These are phyloP conservation scores for Ramphastos sulfuratus DNA, from an alignment of 2,113 vertebrate genomes.

Conservation along the genomic window DNA sequence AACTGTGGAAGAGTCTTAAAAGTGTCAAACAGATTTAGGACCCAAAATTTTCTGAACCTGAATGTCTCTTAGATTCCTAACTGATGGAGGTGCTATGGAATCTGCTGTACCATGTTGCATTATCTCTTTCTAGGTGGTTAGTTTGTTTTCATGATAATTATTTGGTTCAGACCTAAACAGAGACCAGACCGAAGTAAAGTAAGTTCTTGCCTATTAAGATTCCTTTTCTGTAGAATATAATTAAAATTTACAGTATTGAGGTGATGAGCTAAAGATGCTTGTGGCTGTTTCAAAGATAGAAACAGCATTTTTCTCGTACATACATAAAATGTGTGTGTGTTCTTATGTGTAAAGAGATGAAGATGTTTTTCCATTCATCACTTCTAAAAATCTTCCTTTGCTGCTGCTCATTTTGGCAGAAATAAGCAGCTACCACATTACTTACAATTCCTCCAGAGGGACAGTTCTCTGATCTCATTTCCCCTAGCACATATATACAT, in stretches of 20 bases:
- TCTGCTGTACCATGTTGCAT: neutral
- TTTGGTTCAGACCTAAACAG: neutral
- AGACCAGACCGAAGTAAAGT: neutral
- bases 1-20: neutral
- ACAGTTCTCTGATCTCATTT: neutral
- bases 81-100: neutral
- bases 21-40: neutral
- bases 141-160: neutral
- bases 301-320: neutral
- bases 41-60: neutral
- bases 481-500: neutral
- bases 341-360: neutral
- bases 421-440: neutral
- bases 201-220: neutral
- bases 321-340: neutral
- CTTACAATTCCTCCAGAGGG: neutral
- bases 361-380: neutral
- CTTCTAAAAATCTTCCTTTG: neutral
- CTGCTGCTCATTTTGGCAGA: neutral
- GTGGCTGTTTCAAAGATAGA: neutral
- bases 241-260: neutral
- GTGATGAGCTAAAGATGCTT: neutral
- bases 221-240: neutral
- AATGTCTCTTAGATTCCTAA: neutral
- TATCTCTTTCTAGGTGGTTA: neutral